Base-by-base conservation (phyloP, 2,888 invertebrate species). In the Nemurella pictetii region DNA sequence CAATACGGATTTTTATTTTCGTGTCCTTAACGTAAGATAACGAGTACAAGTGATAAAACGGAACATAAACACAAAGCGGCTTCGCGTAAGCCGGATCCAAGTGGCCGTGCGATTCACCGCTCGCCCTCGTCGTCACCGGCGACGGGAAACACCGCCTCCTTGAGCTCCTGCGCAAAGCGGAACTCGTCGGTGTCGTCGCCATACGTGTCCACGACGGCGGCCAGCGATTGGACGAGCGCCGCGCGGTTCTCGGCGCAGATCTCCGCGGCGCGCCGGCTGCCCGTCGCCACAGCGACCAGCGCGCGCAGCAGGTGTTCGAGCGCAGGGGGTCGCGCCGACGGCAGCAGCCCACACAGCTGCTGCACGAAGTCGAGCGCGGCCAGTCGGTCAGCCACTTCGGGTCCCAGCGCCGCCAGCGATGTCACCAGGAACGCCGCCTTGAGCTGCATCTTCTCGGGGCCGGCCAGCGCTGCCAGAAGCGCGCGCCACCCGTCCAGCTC, bases 401-500 rank as follows among this genome's bases (percentile, higher is more conserved):
- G 88, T 84, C 92, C 90, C 87, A 93, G 90, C 2, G 90, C 88
- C 87, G 94, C 93, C 15, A 96, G 89, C 26, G 94, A 91, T 0
- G 92, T 90, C 78, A 96, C 89, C 83, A 97, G 91, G 90, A 97
- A 96, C 12, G 95, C 93, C 0, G 95, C 93, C 90, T 96, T 97
- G 0, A 94, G 93, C 87, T 93, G 91, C 0, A 95, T 91, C 87
- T 94, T 93, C 80, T 92, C 91, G 0, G 91, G 89, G 26, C 91
- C 91, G 85, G 92, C 90, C 88, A 96, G 91, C 2, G 94, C 92
- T 84, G 92, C 91, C 83, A 94, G 89, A 9, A 97, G 90, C 9
- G 92, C 91, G 2, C 92, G 92, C 86, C 95, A 94, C 0, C 96
- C 97, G 87, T 94, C 94, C 80, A 92, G 91, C 9, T 92, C 89